These are phyloP conservation scores for Luperina nickerlii DNA, from an alignment of 2,888 invertebrate genomes.

Conservation along the genomic window DNA sequence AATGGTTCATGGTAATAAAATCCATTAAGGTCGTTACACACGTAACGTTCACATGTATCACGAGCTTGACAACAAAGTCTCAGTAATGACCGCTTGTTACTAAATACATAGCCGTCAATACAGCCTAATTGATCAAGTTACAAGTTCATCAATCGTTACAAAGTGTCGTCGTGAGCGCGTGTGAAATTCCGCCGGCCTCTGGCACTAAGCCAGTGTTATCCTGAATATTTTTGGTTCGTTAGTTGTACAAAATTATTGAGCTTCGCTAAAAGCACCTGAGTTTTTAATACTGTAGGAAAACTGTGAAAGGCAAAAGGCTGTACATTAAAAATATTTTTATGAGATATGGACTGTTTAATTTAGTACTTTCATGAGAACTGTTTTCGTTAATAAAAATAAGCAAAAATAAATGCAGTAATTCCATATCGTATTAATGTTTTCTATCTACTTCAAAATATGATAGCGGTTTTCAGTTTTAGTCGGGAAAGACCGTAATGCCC, in stretches of 20 bases:
- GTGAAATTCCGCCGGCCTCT: slow-evolving; percentile 44
- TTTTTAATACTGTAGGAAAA: slow-evolving; percentile 22
- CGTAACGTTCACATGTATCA: not conserved
- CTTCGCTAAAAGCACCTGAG: slow-evolving; percentile 49
- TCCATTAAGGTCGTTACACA: not conserved
- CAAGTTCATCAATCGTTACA: slow-evolving; percentile 55
- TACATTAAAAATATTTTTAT: not conserved
- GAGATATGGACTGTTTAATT: not conserved
- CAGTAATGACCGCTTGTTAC: slow-evolving; percentile 10
- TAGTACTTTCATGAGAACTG: not conserved
- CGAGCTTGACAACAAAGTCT: not conserved
- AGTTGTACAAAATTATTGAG: slow-evolving; percentile 50
- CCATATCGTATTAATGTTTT: not conserved
- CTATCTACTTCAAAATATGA: not conserved
- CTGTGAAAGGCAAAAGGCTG: not conserved
- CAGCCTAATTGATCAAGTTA: slow-evolving; percentile 57
- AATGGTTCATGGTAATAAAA: slow-evolving; percentile 5
- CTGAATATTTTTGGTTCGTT: slow-evolving; percentile 60
- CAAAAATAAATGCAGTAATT: not conserved
- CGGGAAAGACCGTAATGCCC: not conserved
- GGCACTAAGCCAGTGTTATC: slow-evolving; percentile 59
- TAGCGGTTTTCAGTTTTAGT: not conserved
- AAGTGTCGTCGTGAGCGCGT: slow-evolving; percentile 49
- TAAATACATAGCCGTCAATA: slow-evolving; percentile 28
- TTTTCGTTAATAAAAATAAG: not conserved